Conservation (phyloP, 2,888 invertebrate species). For the Caenorhabditis sp. region DNA sequence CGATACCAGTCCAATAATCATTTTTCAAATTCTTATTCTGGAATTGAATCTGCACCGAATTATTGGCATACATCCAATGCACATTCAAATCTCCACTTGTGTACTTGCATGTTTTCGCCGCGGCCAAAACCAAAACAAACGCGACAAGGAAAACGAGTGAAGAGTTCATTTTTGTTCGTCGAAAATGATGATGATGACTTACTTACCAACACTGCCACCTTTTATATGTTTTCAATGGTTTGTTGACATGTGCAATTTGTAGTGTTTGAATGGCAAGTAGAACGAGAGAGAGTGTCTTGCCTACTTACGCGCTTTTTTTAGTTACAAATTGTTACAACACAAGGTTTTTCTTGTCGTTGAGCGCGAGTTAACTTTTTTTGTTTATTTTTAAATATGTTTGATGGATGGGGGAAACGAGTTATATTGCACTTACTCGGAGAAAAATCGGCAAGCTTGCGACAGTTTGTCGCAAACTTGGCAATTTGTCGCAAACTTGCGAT, state of each 20-base stretch:
- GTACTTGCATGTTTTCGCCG: slow-evolving; percentile 33
- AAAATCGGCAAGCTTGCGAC: too few species aligned
- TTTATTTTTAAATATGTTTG: neutral
- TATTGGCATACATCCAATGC: slow-evolving; percentile 30
- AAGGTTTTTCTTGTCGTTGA: too few species aligned
- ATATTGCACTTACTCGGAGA: too few species aligned
- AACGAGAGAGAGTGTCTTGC: slow-evolving; percentile 15
- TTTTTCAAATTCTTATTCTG: slow-evolving; percentile 34
- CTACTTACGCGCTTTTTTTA: slow-evolving; percentile 9
- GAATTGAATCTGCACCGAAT: slow-evolving; percentile 31
- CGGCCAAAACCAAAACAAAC: slow-evolving; percentile 2
- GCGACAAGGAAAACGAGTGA: slow-evolving; percentile 11
- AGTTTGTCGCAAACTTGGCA: too few species aligned
- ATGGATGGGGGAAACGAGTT: neutral
- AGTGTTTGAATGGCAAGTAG: slow-evolving; percentile 1
- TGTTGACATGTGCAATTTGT: slow-evolving; percentile 9
- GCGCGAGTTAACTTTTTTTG: too few species aligned
- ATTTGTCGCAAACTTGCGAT: too few species aligned
- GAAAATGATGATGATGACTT: neutral
- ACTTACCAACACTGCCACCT: neutral
- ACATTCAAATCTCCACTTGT: slow-evolving; percentile 19
- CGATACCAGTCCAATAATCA: slow-evolving; percentile 34
- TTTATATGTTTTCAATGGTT: slow-evolving; percentile 14
- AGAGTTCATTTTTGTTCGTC: neutral
- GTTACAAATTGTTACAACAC: slow-evolving; percentile 13